Base-by-base conservation (phyloP, 1,140 invertebrate genomes). In the Neodiprion fabricii region DNA sequence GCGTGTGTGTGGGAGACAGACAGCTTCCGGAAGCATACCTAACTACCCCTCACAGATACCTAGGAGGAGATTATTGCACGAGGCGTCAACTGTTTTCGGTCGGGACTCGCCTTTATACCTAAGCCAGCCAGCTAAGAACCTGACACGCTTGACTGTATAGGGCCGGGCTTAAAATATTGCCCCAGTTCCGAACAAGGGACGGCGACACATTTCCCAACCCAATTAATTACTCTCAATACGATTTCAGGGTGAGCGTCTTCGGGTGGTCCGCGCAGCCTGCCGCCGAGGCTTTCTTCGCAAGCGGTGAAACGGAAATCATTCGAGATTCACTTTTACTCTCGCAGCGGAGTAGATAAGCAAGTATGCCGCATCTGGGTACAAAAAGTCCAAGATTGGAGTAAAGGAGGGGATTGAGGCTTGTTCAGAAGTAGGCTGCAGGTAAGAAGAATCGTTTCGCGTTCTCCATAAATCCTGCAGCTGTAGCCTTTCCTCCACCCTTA, bases 1-100 rank as follows among this genome's bases (percentile, higher is more conserved):
- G 76, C 53, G n/a, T 61, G 53, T 61, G n/a, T 61, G n/a, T 9
- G 77, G 79, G 80, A 86, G 81, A 85, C 82, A 80, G 78, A 86
- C 82, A 85, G 82, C 84, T 88, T 87, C 84, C 86, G 86, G 87
- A 87, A 87, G 79, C 82, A 79, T 61, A 61, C 53, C 53, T 61
- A 61, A 61, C 53, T 8, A 61, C 53, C 8, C 53, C 53, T 76
- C 74, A 50, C 78, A 87, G 81, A 86, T 87, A 82, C 82, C 80
- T 83, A 78, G 77, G 66, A 48, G 71, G 75, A 83, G 81, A 84
- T 84, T 80, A 79, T 77, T 23, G 65, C 67, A 70, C 53, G 75
- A 72, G 69, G 76, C 78, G 77, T 61, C 53, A 61, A 61, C 53
- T 61, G 53, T 61, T 61, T 61, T 61, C 11, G 9, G 11, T 17